A percentile compares a stretch with the other conserved stretches of the same genome.
Conservation (phyloP, 2,888 invertebrate species). For the Scaptomyza caliginosa region DNA sequence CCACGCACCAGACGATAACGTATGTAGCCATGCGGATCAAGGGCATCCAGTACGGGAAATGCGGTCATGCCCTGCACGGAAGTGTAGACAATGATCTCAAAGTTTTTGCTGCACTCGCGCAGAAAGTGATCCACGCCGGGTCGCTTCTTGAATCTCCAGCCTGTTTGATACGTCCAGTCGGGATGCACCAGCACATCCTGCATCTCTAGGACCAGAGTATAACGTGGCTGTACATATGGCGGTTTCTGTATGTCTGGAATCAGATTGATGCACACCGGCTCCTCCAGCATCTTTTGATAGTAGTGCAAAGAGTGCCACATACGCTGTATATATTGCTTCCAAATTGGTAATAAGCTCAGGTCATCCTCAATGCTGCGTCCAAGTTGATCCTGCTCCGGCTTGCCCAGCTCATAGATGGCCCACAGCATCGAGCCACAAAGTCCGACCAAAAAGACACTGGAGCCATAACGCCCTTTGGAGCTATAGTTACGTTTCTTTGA, state of each 20-base stretch:
- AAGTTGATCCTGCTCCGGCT: conserved; percentile 88
- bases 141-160: conserved; percentile 99
- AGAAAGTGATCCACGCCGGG: conserved; percentile 98
- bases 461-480: conserved; percentile 22
- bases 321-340: conserved; percentile 89
- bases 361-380: conserved; percentile 90
- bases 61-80: conserved; percentile 97
- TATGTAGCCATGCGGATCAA: conserved; percentile 95
- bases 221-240: conserved; percentile 97
- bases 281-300: conserved; percentile 92
- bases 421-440: conserved; percentile 86
- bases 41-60: conserved; percentile 95
- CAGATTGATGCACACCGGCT: conserved; percentile 96
- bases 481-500: background rate
- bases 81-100: conserved; percentile 98
- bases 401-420: conserved; percentile 89
- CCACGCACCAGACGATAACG: conserved; percentile 97
- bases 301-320: conserved; percentile 89
- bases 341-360: conserved; percentile 87
- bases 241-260: conserved; percentile 95
- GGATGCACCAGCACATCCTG: conserved; percentile 98
- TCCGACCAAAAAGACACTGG: conserved; percentile 85
- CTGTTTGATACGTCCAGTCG: conserved; percentile 99
- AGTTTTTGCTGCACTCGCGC: conserved; percentile 93
- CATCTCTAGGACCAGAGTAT: conserved; percentile 97